Conservation (phyloP, 2,888 invertebrate species). For the Agonum fuliginosum region DNA sequence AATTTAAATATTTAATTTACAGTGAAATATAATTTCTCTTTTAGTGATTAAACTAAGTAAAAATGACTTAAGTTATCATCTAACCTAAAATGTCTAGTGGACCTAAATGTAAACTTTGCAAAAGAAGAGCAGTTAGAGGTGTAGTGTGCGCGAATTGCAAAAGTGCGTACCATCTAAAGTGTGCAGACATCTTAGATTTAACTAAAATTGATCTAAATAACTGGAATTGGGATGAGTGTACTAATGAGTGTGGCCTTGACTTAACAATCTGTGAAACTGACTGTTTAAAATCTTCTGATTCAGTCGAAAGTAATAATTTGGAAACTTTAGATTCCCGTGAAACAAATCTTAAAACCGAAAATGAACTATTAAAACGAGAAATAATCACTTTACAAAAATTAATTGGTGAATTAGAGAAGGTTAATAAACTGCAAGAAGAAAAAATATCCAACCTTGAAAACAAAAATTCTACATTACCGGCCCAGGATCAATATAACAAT, state of each 20-base stretch:
- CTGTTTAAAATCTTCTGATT: no score
- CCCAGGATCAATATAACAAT: neutral
- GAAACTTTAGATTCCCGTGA: neutral
- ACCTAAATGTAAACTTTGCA: no score
- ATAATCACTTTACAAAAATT: slow-evolving; percentile 1
- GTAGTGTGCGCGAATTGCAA: no score
- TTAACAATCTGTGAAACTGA: neutral
- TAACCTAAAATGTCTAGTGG: no score
- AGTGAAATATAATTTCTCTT: no score
- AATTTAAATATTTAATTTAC: no score
- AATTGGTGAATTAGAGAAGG: neutral
- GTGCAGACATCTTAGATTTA: neutral
- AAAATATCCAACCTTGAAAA: neutral
- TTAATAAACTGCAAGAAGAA: slow-evolving; percentile 8
- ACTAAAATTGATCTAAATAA: neutral
- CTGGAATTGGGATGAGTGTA: neutral
- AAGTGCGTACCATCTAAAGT: neutral
- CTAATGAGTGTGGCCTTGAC: neutral
- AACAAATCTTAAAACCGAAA: neutral
- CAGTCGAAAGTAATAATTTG: no score
- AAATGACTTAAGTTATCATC: no score
- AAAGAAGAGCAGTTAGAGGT: no score
- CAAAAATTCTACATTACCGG: neutral
- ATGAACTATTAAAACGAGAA: neutral
- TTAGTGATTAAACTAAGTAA: no score